phyloP scores from a whole-genome alignment of 2,113 vertebrate species.

The Macaca mulatta region DNA sequence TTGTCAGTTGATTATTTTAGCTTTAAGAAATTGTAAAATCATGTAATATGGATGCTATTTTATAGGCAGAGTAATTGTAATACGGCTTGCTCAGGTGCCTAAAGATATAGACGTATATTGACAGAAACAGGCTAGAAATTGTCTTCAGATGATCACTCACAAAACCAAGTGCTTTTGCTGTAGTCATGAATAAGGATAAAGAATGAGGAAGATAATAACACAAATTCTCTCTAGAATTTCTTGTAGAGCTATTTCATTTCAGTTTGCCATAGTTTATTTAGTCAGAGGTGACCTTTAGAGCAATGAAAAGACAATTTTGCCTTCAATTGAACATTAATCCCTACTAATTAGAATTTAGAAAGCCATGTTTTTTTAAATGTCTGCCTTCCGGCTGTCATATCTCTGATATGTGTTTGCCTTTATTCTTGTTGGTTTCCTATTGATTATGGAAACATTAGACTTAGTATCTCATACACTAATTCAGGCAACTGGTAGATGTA shows the following conservation, averaged over 20 bases:
- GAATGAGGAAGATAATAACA: neutral
- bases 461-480: neutral
- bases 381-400: neutral
- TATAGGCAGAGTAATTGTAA: neutral
- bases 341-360: neutral
- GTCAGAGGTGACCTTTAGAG: neutral
- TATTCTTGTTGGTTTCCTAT: neutral
- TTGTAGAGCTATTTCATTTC: conserved; percentile 16
- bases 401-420: neutral
- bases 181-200: neutral
- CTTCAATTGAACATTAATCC: neutral
- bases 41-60: neutral
- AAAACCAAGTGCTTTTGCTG: neutral
- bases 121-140: neutral
- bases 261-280: neutral
- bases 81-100: neutral
- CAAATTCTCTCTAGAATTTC: neutral
- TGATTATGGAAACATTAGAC: neutral
- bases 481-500: neutral
- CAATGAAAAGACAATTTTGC: neutral
- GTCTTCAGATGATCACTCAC: neutral
- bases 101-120: neutral
- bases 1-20: neutral
- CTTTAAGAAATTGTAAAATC: neutral
- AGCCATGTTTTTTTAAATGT: neutral